Base-by-base conservation (phyloP, 2,888 invertebrate genomes). In the Oxytorus armatus region DNA sequence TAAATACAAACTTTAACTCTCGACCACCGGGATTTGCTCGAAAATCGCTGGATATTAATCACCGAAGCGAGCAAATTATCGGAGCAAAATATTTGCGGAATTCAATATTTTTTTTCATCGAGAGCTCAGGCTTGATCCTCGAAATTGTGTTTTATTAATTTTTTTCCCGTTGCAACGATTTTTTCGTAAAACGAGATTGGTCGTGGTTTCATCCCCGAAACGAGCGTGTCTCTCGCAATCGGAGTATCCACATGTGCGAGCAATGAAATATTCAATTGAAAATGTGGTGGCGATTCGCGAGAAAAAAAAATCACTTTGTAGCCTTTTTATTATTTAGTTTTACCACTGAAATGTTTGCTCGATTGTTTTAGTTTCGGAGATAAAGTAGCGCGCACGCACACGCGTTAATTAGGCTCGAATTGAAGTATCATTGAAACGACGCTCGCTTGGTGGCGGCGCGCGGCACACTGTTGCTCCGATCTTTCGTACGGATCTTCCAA, bases 381-480 rank as follows among this genome's bases (percentile, higher is more conserved):
- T 36, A 8, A 3, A 8, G n/a, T n/a, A 36, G 36, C 36, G 1
- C 49, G 74, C 63, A 49, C 53, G 73, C 23, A 61, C 77, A 55
- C 70, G 55, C 78, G 81, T 57, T 57, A 57, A 77, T 63, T 59
- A 53, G 16, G 14, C 21, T 25, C 33, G 29, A 44, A 16, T 33
- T 51, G 4, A 23, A 53, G 11, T 14, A 47, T 25, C 33, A 70
- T 39, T 29, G 23, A 61, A 82, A 55, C 82, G 83, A 89, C 82
- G 74, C 81, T 86, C 84, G 65, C 87, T 85, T 72, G 66, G 76
- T 79, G 86, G 85, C 85, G 86, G 86, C 89, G 89, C 90, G 89
- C 90, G 89, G 88, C 89, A 91, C 89, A 90, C 90, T 91, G 90
- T 91, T 90, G 90, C 90, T 90, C 87, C 82, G 87, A 83, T 85